A percentile compares a stretch with the other conserved stretches of the same genome.
Evolutionary conservation across 2,888 invertebrate species (phyloP).

Genomic region (Philereme transversata): DNA sequence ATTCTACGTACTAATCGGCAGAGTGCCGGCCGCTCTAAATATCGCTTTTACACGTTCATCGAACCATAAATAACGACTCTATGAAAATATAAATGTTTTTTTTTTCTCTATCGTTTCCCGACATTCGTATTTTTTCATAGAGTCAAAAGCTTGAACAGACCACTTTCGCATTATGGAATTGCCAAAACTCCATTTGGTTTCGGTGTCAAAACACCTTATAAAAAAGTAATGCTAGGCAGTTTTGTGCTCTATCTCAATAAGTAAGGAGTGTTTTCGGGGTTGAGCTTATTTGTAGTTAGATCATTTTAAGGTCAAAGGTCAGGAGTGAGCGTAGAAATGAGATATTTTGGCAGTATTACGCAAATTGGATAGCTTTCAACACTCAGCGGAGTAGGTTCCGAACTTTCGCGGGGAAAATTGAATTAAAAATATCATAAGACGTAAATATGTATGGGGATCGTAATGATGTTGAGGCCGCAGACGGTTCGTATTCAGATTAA

Average conservation of each 20-base stretch:
- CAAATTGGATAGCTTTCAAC: slow-evolving; percentile 85
- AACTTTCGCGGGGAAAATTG: slow-evolving; percentile 82
- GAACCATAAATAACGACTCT: slow-evolving; percentile 82
- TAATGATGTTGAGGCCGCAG: slow-evolving; percentile 70
- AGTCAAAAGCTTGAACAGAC: slow-evolving; percentile 84
- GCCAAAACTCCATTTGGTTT: slow-evolving; percentile 79
- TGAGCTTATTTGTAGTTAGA: slow-evolving; percentile 40
- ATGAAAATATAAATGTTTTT: slow-evolving; percentile 82
- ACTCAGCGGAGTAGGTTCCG: slow-evolving; percentile 83
- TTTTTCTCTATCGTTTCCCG: slow-evolving; percentile 82
- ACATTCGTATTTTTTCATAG: slow-evolving; percentile 81
- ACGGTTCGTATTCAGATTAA: slow-evolving; percentile 51
- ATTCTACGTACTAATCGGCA: slow-evolving; percentile 77
- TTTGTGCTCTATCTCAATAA: slow-evolving; percentile 40
- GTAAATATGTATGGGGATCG: slow-evolving; percentile 77
- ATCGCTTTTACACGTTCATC: slow-evolving; percentile 80
- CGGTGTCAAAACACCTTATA: slow-evolving; percentile 53
- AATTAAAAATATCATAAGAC: slow-evolving; percentile 84
- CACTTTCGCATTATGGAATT: slow-evolving; percentile 84
- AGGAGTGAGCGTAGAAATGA: slow-evolving; percentile 82
- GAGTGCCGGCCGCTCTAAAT: slow-evolving; percentile 80
- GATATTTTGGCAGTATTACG: slow-evolving; percentile 85
- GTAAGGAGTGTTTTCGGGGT: slow-evolving; percentile 42
- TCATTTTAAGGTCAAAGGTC: slow-evolving; percentile 47
- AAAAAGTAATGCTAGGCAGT: slow-evolving; percentile 28